Evolutionary conservation across 2,797 vertebrate species (phyloP).

Genomic region (Gephyroberyx darwinii): DNA sequence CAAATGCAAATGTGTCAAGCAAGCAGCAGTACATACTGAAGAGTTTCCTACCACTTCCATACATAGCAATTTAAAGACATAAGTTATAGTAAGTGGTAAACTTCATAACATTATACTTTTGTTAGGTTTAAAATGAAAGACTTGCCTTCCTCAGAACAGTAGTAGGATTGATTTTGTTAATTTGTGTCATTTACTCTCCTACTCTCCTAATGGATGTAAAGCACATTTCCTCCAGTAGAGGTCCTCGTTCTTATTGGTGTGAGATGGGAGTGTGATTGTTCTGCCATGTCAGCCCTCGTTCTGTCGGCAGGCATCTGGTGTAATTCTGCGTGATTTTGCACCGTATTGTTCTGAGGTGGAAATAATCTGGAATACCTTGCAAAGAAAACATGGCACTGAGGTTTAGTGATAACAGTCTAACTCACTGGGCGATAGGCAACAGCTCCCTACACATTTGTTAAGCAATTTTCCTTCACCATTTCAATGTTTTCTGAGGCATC

Average conservation of each 20-base stretch:
- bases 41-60: too few species aligned
- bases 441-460: not conserved
- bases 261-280: slow-evolving; percentile 12
- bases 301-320: slow-evolving; percentile 17
- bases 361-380: slow-evolving; percentile 24
- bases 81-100: not conserved
- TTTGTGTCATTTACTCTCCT: not conserved
- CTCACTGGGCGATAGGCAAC: not conserved
- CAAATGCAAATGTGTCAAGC: too few species aligned
- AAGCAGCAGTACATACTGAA: too few species aligned
- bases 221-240: slow-evolving; percentile 2
- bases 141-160: too few species aligned
- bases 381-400: slow-evolving; percentile 12
- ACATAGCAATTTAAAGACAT: not conserved
- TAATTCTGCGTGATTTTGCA: slow-evolving; percentile 29
- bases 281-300: not conserved
- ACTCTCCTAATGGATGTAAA: not conserved
- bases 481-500: not conserved
- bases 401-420: not conserved
- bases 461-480: not conserved
- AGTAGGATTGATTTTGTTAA: too few species aligned
- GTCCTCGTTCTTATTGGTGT: slow-evolving; percentile 24
- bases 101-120: too few species aligned
- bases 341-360: slow-evolving; percentile 22
- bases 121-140: too few species aligned